Evolutionary conservation across 2,113 vertebrate species (phyloP), one percentile per base, ranked within the genome.

Genomic region (Tragelaphus buxtoni): DNA sequence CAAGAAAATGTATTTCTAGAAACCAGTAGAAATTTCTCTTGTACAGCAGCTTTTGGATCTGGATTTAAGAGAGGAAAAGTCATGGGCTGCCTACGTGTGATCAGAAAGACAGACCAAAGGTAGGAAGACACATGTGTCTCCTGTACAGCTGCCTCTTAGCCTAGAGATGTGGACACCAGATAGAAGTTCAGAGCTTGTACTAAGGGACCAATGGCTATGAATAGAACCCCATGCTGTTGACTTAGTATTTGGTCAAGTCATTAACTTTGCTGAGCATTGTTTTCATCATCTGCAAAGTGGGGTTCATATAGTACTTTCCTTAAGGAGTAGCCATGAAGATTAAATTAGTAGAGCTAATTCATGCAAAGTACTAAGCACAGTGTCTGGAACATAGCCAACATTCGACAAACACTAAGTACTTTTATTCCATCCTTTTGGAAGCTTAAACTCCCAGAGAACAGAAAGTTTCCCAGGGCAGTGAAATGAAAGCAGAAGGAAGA

Each of bases 341-440:
- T 26, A 88, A 89, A 96, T 97, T 82, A 84, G 72, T 88, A 95
- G 45, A 72, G 28, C 4, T 76, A 76, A 85, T 86, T 85, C 22
- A 94, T 77, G 39, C 51, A 60, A 80, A 94, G 20, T 13, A 55
- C 16, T 77, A 81, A 61, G n/a, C 24, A 35, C 26, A 65, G 56
- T 30, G 51, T 39, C 55, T 93, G 51, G 32, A 88, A 90, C 65
- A 69, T 9, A 94, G 51, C 79, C 93, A 86, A 89, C 8, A 74
- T 60, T 87, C 8, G 55, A 89, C 90, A 85, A 61, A 28, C 72
- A 87, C 85, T 63, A 74, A 77, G 72, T 35, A n/a, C 42, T 76
- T 95, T 72, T 56, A 81, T 45, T 93, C 51, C 12, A 81, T 74
- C 76, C 45, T 91, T 96, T 86, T 80, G n/a, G 51, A 95, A 94